Conservation (phyloP, 2,113 vertebrate genomes). For the Empidonax traillii region DNA sequence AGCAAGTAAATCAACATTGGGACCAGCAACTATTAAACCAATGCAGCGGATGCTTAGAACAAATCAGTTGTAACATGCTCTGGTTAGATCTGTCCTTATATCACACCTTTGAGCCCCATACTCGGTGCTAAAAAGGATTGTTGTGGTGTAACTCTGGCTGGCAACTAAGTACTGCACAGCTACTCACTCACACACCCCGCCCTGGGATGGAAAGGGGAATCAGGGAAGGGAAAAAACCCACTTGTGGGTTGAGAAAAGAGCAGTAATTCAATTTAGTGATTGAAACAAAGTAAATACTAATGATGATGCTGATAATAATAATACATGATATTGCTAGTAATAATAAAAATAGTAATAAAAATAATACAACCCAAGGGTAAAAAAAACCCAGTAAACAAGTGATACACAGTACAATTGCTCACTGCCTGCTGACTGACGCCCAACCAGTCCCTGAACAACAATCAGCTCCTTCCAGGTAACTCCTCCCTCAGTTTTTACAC, state of each 20-base stretch:
- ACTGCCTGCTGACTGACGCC: not conserved
- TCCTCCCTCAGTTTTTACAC: not conserved
- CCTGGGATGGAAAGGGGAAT: not conserved
- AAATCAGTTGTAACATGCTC: not conserved
- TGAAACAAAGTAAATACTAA: not conserved
- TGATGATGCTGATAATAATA: no score
- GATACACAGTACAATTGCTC: not conserved
- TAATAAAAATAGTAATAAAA: not conserved
- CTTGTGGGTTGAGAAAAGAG: not conserved
- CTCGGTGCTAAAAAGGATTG: not conserved
- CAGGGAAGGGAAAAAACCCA: not conserved
- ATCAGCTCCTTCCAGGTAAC: no score
- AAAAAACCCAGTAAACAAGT: accelerated
- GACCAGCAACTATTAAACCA: not conserved
- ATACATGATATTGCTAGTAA: not conserved
- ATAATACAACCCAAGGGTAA: not conserved
- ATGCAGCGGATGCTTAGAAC: not conserved
- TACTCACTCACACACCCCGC: not conserved
- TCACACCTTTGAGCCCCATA: not conserved
- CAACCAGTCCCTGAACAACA: not conserved
- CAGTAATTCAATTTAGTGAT: not conserved
- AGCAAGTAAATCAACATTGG: not conserved
- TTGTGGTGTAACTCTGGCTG: not conserved
- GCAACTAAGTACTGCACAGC: not conserved
- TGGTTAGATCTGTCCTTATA: not conserved